phyloP scores from a whole-genome alignment of 2,888 invertebrate species.

The Pediacus dermestoides region DNA sequence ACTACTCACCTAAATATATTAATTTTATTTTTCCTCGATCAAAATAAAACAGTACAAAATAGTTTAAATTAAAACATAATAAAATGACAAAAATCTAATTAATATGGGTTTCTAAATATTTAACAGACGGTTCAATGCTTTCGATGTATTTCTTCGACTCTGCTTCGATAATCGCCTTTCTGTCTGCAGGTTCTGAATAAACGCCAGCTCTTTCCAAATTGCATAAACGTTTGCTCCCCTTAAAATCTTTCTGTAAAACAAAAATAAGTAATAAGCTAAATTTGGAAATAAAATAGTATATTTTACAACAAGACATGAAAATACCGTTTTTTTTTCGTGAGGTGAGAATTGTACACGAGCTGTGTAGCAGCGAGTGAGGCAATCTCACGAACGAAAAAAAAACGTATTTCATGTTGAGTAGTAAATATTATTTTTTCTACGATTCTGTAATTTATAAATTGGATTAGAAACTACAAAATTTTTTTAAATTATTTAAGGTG shows the following conservation, averaged over 20 bases:
- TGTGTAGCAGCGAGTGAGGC: too few relatives aligned
- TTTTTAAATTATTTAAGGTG: too few relatives aligned
- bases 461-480: too few relatives aligned
- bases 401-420: too few relatives aligned
- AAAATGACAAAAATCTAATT: constrained; percentile 1
- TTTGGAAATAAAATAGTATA: too few relatives aligned
- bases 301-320: too few relatives aligned
- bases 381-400: too few relatives aligned
- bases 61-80: background rate
- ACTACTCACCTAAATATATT: constrained; percentile 6
- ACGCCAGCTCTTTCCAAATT: constrained; percentile 19
- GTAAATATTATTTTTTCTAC: too few relatives aligned
- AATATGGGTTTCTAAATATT: constrained; percentile 15
- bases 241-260: constrained; percentile 24
- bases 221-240: constrained; percentile 26
- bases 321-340: too few relatives aligned
- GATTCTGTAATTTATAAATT: too few relatives aligned
- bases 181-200: constrained; percentile 17
- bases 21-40: background rate
- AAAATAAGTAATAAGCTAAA: too few relatives aligned
- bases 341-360: too few relatives aligned
- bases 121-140: constrained; percentile 25
- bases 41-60: background rate
- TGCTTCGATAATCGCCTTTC: constrained; percentile 18
- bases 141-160: constrained; percentile 28